Evolutionary conservation across 2,113 vertebrate species (phyloP).

Genomic region (Rhea americana): DNA sequence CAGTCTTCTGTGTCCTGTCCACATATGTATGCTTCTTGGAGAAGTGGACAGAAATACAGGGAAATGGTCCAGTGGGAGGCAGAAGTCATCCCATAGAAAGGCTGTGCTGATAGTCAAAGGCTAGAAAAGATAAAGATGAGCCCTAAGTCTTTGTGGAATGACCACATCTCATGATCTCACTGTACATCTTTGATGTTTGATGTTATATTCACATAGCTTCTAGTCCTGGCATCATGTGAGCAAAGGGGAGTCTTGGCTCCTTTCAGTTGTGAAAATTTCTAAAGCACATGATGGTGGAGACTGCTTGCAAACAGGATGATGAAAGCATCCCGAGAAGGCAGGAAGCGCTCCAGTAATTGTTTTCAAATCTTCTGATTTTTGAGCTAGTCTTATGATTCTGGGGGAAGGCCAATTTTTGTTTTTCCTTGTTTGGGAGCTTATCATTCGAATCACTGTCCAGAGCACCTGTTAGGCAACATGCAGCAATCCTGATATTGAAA

Average conservation of each 20-base stretch:
- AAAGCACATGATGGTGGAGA: neutral
- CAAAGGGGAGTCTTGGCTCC: neutral
- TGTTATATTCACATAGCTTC: neutral
- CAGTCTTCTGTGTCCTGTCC: neutral
- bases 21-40: rapidly evolving
- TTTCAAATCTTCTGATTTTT: neutral
- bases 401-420: neutral
- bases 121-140: neutral
- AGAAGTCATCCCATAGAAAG: neutral
- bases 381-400: neutral
- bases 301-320: neutral
- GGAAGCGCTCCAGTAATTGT: neutral
- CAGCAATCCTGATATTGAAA: neutral
- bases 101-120: neutral
- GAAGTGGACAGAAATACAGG: neutral
- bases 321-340: neutral
- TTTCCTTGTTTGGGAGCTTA: neutral
- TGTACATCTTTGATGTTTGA: neutral
- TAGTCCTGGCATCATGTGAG: rapidly evolving
- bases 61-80: neutral
- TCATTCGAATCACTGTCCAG: neutral
- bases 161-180: rapidly evolving
- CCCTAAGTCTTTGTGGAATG: neutral
- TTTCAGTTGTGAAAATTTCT: neutral
- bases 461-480: neutral